A percentile compares a stretch with the other conserved stretches of the same genome.
These are phyloP conservation scores for Microcebus lehilahytsara DNA, from an alignment of 2,113 vertebrate genomes.

Conservation along the genomic window DNA sequence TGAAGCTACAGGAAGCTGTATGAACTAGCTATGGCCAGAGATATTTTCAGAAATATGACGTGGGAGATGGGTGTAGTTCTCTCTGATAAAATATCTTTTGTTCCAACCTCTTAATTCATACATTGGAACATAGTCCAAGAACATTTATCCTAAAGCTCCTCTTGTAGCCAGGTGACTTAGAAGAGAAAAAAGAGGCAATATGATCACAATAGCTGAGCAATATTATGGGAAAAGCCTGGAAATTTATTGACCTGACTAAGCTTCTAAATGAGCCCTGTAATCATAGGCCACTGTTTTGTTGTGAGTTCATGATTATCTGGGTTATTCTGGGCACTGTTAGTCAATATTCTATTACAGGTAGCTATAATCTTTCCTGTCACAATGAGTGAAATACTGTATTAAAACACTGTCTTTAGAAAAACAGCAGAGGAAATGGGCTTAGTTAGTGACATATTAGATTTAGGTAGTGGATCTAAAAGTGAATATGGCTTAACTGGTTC, in stretches of 20 bases:
- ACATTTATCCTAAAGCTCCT: not conserved
- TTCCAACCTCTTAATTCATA: not conserved
- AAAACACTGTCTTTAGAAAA: not conserved
- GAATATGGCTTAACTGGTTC: not conserved
- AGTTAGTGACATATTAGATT: not conserved
- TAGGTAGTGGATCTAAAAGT: not conserved
- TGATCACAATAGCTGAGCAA: not conserved
- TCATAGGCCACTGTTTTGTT: not conserved
- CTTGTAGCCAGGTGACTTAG: not conserved
- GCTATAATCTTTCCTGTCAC: not conserved
- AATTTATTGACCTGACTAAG: not conserved
- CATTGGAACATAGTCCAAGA: not conserved
- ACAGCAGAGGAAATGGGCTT: not conserved
- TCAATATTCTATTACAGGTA: not conserved
- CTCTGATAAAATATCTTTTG: not conserved
- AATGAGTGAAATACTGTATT: not conserved
- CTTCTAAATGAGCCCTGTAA: not conserved
- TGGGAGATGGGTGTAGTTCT: not conserved
- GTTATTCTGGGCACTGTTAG: not conserved
- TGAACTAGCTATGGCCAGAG: not conserved
- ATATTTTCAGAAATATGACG: not conserved
- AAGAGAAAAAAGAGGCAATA: not conserved
- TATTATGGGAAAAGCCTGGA: not conserved
- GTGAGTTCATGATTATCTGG: not conserved
- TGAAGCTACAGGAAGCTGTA: not conserved